Conservation (phyloP, 2,888 invertebrate species). For the Cataglyphis livida region DNA sequence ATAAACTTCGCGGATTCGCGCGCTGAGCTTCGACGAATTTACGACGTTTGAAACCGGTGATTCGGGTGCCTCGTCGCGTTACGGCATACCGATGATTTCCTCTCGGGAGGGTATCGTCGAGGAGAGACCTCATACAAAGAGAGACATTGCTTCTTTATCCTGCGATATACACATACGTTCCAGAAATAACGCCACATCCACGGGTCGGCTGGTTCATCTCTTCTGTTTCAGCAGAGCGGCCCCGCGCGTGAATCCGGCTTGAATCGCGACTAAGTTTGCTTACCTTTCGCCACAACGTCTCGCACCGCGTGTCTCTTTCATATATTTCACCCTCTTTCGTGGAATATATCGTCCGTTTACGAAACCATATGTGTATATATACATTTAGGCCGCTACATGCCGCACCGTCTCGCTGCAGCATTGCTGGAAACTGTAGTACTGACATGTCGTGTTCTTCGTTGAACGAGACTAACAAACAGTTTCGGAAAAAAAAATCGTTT, state of each 20-base stretch:
- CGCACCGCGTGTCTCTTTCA: conserved; percentile 68
- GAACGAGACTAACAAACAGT: conserved; percentile 28
- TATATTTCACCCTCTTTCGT: conserved; percentile 73
- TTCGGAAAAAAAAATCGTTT: conserved; percentile 5
- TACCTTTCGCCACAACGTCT: conserved; percentile 70
- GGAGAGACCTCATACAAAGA: background rate
- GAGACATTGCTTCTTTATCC: conserved; percentile 53
- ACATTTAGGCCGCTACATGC: conserved; percentile 63
- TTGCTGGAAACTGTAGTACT: conserved; percentile 7
- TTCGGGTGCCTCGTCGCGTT: conserved; percentile 54
- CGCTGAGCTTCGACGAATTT: conserved; percentile 69
- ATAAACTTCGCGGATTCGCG: conserved; percentile 75
- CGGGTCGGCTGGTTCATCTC: conserved; percentile 55
- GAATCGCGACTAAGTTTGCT: conserved; percentile 73
- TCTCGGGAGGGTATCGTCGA: background rate
- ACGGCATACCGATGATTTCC: conserved; percentile 55
- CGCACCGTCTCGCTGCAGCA: conserved; percentile 13
- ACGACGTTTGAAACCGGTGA: conserved; percentile 70
- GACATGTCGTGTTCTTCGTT: conserved; percentile 32
- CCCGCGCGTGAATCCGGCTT: conserved; percentile 68
- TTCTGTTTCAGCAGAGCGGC: conserved; percentile 30
- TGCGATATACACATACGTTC: conserved; percentile 49
- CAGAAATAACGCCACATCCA: conserved; percentile 70
- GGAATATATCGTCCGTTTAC: conserved; percentile 75
- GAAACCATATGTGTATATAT: conserved; percentile 70